Evolutionary conservation across 2,797 vertebrate genomes (phyloP).

Genomic region (Florisuga fusca): DNA sequence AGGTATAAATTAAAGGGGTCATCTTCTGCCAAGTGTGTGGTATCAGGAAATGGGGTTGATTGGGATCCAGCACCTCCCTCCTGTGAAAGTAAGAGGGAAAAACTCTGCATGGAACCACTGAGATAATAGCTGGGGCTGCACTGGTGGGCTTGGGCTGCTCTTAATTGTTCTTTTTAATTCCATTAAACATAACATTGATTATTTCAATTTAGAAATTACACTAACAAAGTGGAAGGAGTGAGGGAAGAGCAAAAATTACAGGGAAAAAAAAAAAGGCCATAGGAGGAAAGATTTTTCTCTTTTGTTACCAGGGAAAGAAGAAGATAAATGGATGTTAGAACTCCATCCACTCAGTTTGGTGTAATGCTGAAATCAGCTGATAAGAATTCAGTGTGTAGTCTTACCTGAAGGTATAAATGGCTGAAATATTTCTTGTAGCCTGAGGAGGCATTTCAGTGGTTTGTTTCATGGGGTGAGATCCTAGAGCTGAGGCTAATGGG

Average conservation of each 20-base stretch:
- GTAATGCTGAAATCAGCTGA: background rate
- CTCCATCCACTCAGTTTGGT: background rate
- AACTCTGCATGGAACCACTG: background rate
- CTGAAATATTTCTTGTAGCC: background rate
- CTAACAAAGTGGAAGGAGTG: background rate
- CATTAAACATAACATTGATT: background rate
- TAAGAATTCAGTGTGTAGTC: accelerated
- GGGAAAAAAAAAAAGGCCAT: background rate
- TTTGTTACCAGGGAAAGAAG: background rate
- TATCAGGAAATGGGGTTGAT: background rate
- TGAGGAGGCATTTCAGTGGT: background rate
- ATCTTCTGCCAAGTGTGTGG: background rate
- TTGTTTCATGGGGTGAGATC: background rate
- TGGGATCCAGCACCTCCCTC: background rate
- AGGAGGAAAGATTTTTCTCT: background rate
- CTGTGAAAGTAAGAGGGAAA: slow-evolving; percentile 39
- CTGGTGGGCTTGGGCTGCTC: background rate
- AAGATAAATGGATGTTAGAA: background rate
- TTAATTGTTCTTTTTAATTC: background rate
- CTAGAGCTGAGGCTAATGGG: background rate
- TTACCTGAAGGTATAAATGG: background rate
- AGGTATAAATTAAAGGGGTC: background rate
- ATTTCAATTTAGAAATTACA: background rate
- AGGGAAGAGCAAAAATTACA: background rate
- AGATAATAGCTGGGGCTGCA: background rate